phyloP scores from a whole-genome alignment of 1,140 invertebrate genomes.

The Dendroctonus valens region DNA sequence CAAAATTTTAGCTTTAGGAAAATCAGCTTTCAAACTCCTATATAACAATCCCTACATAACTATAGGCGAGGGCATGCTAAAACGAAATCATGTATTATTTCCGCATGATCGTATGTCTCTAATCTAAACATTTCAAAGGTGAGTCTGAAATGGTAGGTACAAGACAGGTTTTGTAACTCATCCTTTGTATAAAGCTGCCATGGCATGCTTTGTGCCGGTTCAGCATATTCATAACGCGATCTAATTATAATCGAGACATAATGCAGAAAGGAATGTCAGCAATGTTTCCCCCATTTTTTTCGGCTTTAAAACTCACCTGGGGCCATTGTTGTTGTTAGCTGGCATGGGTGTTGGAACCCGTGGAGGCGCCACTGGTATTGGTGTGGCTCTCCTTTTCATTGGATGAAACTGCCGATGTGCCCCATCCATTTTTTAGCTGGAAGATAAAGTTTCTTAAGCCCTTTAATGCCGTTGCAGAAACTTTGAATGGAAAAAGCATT shows the following conservation, averaged over 20 bases:
- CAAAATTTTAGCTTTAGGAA: too few species aligned
- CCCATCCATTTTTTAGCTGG: constrained; percentile 13
- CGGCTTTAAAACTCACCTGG: constrained; percentile 37
- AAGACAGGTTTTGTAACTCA: constrained; percentile 18
- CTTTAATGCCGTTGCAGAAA: too few species aligned
- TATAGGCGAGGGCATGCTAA: too few species aligned
- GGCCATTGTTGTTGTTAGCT: constrained; percentile 46
- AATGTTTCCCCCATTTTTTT: too few species aligned
- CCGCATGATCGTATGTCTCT: constrained; percentile 17
- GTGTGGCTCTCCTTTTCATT: constrained; percentile 38
- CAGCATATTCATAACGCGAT: not conserved
- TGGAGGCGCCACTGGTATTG: constrained; percentile 46
- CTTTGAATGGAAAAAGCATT: too few species aligned
- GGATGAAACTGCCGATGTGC: constrained; percentile 32
- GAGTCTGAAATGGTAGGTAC: constrained; percentile 10
- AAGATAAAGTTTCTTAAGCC: too few species aligned
- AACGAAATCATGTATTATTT: constrained; percentile 3
- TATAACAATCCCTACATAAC: too few species aligned
- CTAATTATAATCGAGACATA: too few species aligned
- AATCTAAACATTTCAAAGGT: constrained; percentile 20
- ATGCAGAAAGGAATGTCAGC: too few species aligned
- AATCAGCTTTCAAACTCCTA: too few species aligned
- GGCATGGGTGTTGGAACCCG: constrained; percentile 48
- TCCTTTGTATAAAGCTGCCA: not conserved
- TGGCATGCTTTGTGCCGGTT: not conserved